These are phyloP conservation scores for Trypoxylon attenuatum DNA, from an alignment of 2,888 invertebrate species.

Conservation along the genomic window DNA sequence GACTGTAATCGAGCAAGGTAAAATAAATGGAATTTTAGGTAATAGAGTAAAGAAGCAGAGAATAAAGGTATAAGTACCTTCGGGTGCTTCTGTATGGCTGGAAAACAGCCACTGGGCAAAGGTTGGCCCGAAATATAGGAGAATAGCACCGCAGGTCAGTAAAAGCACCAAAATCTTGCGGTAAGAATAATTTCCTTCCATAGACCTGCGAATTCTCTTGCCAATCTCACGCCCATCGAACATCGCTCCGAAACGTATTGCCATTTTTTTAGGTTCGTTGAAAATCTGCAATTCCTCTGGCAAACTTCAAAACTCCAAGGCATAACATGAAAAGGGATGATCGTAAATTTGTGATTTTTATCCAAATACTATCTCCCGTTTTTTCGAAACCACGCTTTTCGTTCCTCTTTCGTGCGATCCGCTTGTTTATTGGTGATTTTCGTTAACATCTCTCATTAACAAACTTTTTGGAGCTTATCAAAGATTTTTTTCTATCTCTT, in stretches of 20 bases:
- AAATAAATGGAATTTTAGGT: not conserved
- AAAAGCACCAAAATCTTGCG: slow-evolving; percentile 65
- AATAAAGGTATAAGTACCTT: slow-evolving; percentile 60
- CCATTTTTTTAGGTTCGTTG: no score
- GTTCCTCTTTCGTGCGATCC: not conserved
- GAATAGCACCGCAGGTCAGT: slow-evolving; percentile 68
- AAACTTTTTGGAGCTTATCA: no score
- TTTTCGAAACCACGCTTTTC: not conserved
- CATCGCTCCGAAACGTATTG: slow-evolving; percentile 58
- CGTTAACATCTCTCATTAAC: no score
- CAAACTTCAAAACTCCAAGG: not conserved
- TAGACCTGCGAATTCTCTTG: slow-evolving; percentile 63
- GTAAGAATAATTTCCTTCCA: slow-evolving; percentile 68
- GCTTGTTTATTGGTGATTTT: not conserved
- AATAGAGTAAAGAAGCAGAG: not conserved
- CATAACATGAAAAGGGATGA: not conserved
- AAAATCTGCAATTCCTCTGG: no score
- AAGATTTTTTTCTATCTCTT: no score
- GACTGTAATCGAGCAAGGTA: no score
- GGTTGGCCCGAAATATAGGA: slow-evolving; percentile 81
- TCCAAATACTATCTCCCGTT: not conserved
- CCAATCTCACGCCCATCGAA: slow-evolving; percentile 65
- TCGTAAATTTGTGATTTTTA: not conserved
- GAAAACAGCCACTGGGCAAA: slow-evolving; percentile 80
- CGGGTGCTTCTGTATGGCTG: slow-evolving; percentile 73